These are phyloP conservation scores for Drosophila ficusphila DNA, from an alignment of 1,140 invertebrate genomes.

Conservation along the genomic window DNA sequence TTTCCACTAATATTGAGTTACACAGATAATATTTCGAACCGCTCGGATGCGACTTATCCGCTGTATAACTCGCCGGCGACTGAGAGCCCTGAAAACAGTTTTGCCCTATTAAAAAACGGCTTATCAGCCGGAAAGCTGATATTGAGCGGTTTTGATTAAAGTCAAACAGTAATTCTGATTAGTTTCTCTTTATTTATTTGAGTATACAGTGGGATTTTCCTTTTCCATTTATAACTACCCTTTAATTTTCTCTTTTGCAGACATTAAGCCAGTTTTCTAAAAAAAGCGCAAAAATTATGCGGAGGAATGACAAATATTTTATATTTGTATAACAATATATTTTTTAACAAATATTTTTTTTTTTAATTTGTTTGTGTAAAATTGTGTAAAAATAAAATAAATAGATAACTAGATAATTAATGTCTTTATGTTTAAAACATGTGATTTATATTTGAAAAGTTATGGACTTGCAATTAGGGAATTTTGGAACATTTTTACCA, in stretches of 20 bases:
- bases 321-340: not conserved
- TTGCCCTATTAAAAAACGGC: not conserved
- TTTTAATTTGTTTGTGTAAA: not conserved
- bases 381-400: not conserved
- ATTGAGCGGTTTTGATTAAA: conserved; percentile 1
- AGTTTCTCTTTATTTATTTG: not conserved
- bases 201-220: not conserved
- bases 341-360: not conserved
- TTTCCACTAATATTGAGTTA: not conserved
- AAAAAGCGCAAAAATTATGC: no score
- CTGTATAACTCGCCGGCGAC: not conserved
- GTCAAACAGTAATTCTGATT: not conserved
- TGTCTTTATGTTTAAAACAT: no score
- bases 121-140: conserved; percentile 30
- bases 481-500: no score
- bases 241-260: not conserved
- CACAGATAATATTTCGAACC: not conserved
- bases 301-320: not conserved
- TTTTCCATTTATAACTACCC: not conserved
- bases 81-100: conserved; percentile 1
- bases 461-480: no score
- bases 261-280: no score
- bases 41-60: conserved; percentile 7
- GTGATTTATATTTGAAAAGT: no score
- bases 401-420: no score